phyloP scores from a whole-genome alignment of 1,140 invertebrate species.

The Drosophila pectinifera region DNA sequence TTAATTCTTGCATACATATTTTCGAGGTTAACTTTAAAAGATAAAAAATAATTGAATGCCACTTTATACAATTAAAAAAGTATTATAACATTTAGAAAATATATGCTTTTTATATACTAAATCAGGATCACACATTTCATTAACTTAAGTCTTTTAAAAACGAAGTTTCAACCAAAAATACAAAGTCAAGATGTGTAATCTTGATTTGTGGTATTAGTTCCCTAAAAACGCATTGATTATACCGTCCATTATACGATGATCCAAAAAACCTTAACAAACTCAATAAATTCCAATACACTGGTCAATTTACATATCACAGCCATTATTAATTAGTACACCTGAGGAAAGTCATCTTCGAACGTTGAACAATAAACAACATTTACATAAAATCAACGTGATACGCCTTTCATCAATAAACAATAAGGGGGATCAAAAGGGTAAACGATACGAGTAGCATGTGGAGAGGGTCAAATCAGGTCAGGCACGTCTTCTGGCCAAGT shows the following conservation, averaged over 20 bases:
- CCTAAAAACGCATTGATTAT: neutral
- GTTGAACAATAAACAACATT: slow-evolving; percentile 6
- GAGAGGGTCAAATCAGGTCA: slow-evolving; percentile 44
- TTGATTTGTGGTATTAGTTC: slow-evolving; percentile 15
- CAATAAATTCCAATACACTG: slow-evolving; percentile 1
- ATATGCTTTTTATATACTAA: neutral
- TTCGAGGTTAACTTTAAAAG: too few relatives aligned
- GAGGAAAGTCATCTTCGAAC: neutral
- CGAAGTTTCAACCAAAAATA: neutral
- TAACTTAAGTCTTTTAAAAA: neutral
- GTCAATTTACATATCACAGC: slow-evolving; percentile 17
- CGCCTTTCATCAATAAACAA: slow-evolving; percentile 5
- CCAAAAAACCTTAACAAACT: slow-evolving; percentile 1
- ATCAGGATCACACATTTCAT: neutral
- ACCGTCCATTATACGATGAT: neutral
- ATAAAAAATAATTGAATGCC: too few relatives aligned
- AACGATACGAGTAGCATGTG: slow-evolving; percentile 4
- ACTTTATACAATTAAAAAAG: neutral
- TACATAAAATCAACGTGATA: slow-evolving; percentile 25
- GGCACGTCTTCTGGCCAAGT: slow-evolving; percentile 9
- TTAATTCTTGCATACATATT: too few relatives aligned
- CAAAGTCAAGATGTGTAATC: neutral
- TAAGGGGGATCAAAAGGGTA: slow-evolving; percentile 6
- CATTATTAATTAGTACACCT: slow-evolving; percentile 27
- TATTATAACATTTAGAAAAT: neutral